Evolutionary conservation across 2,888 invertebrate species (phyloP).

Genomic region (Mythimna albipuncta): DNA sequence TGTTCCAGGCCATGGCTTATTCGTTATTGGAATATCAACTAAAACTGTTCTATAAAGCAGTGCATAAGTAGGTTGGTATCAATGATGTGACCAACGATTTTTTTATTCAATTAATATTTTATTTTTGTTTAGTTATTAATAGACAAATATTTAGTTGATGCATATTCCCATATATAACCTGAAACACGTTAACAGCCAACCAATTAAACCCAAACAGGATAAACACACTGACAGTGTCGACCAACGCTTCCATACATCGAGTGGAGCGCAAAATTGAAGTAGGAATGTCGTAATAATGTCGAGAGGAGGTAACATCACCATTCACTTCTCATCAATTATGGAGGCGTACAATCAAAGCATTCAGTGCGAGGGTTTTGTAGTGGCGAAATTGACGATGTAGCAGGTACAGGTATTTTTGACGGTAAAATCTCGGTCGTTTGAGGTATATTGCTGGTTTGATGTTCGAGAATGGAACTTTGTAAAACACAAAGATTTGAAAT

Average conservation of each 20-base stretch:
- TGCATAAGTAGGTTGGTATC: no score
- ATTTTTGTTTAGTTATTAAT: no score
- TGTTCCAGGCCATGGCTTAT: no score
- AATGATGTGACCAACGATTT: no score
- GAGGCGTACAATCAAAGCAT: constrained; percentile 41
- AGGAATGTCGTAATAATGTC: constrained; percentile 32
- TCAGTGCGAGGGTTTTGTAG: constrained; percentile 7
- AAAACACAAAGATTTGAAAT: no score
- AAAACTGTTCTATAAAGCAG: no score
- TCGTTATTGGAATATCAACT: no score
- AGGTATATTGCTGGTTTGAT: neutral
- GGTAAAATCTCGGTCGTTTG: neutral
- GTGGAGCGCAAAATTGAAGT: constrained; percentile 29
- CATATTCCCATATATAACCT: neutral
- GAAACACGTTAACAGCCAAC: constrained; percentile 1
- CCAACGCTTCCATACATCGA: constrained; percentile 1
- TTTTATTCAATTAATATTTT: no score
- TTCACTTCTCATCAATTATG: constrained; percentile 42
- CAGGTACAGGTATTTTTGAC: constrained; percentile 9
- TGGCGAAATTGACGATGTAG: constrained; percentile 10
- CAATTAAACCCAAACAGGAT: constrained; percentile 11
- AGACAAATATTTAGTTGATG: no score
- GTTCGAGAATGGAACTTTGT: neutral
- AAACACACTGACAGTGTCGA: neutral
- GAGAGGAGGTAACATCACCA: constrained; percentile 15